Evolutionary conservation across 2,888 invertebrate genomes (phyloP), one percentile per base, ranked within the genome.

Genomic region (Anorthoa munda): DNA sequence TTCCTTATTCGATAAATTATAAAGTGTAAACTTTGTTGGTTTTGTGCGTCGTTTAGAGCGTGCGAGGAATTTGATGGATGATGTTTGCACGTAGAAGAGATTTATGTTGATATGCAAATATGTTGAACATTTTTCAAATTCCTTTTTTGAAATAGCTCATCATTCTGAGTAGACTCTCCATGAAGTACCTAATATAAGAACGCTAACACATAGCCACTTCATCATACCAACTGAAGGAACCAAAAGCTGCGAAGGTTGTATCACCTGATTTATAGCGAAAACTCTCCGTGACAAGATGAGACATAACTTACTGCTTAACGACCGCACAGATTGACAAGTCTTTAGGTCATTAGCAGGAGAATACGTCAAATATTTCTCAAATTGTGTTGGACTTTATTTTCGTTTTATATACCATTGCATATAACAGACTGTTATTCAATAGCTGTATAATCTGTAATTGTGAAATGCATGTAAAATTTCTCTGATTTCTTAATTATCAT

Each of bases 271-370:
- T 85, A 84, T 60, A 75, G 72, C 77, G 61, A 73, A 45, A 69
- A 48, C 60, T 69, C 51, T 75, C 46, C 66, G 65, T 45, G 81
- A 85, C 81, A 84, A 80, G 75, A 77, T 72, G 65, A 53, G 72
- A 81, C 83, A 80, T 84, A 84, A 85, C 76, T 85, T 75, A 80
- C 64, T 58, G 56, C 64, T 74, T 83, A 84, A 85, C 83, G 78
- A 77, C 68, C 50, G 55, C 39, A 26, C n/a, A 79, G 77, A 72
- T 72, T 70, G 79, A 79, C 79, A 82, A 63, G 72, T 56, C 53
- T 85, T 75, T 77, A 71, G 68, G 48, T 79, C 74, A 85, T 80
- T 77, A 74, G 64, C 56, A 58, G 55, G 7, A 45, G 45, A 64
- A 60, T 59, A 72, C 3, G 13, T 46, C 56, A 12, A 60, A 66